Evolutionary conservation across 2,797 vertebrate genomes (phyloP).

Genomic region (Sciurus vulgaris): DNA sequence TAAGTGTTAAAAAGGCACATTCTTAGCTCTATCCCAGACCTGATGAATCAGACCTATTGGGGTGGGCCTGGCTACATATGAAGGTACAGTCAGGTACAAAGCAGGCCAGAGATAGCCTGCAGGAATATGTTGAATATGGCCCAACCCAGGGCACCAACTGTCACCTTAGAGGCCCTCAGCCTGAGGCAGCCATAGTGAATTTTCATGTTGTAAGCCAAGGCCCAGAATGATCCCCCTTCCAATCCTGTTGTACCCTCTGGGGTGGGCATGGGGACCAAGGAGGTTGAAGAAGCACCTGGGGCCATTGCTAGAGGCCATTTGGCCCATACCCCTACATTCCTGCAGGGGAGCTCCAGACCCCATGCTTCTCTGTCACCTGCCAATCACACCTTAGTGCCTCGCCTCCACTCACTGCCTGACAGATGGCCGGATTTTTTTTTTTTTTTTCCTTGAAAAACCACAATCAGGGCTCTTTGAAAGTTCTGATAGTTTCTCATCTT

Average conservation of each 20-base stretch:
- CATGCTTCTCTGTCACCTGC: not conserved
- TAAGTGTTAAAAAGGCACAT: not conserved
- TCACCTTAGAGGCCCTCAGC: no score
- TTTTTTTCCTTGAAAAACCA: slow-evolving; percentile 6
- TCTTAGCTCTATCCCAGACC: not conserved
- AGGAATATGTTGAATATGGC: no score
- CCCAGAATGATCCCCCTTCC: not conserved
- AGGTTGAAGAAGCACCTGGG: not conserved
- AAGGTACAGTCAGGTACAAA: not conserved
- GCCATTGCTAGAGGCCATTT: not conserved
- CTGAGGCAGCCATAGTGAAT: not conserved
- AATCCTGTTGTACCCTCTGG: not conserved
- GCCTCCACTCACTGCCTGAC: not conserved
- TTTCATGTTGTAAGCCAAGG: not conserved
- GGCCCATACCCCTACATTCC: no score
- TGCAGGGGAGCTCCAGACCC: no score
- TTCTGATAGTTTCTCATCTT: not conserved
- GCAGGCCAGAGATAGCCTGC: not conserved
- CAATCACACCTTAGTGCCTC: not conserved
- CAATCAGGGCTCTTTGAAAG: not conserved
- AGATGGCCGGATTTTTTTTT: not conserved
- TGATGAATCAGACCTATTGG: not conserved
- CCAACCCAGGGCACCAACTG: not conserved
- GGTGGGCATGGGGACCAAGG: not conserved
- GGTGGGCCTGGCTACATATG: not conserved